Base-by-base conservation (phyloP, 2,888 invertebrate genomes). In the Platerodrilus igneus region DNA sequence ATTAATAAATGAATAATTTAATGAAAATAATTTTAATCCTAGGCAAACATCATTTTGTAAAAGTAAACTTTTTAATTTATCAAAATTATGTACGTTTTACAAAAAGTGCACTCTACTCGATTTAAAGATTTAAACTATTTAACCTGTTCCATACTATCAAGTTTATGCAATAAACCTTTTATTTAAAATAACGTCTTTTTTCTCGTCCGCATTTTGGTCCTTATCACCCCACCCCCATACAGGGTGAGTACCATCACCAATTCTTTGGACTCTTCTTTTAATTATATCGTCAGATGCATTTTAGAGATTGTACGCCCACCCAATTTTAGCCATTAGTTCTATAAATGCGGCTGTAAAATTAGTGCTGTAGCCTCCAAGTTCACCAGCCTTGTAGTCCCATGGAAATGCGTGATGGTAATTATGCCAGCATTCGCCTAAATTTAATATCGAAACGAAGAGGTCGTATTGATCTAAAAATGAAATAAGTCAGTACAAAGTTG, bases 351-450 rank as follows among this genome's bases (percentile, higher is more conserved):
- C 83, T 0, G 88, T 86, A 51, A 83, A 70, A 63, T 90, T 90
- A 13, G 82, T 66, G 41, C 77, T 73, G 64, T 78, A 79, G 57
- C 78, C 77, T 10, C 86, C 86, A 22, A 85, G 74, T 62, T 89
- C 89, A 8, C 86, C 80, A 3, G 88, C 83, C 60, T 85, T 82
- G 73, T 89, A 89, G 60, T 89, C 88, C 79, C 84, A 86, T 3
- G 89, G 88, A 72, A 88, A 89, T 0, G 76, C 73, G 68, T 90
- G 89, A 60, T 90, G 89, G 66, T 87, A 90, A 66, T 90, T 89
- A 67, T 90, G 89, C 80, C 83, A 90, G 1, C 89, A 89, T 62
- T 86, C 86, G 1, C 86, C 86, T 33, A 83, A 66, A 0, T 83
- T 79, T 50, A 81, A 69, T 0, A 84, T 47, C 0, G 85, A 72